Evolutionary conservation across 1,140 invertebrate genomes (phyloP).

Genomic region (Halyomorpha halys): DNA sequence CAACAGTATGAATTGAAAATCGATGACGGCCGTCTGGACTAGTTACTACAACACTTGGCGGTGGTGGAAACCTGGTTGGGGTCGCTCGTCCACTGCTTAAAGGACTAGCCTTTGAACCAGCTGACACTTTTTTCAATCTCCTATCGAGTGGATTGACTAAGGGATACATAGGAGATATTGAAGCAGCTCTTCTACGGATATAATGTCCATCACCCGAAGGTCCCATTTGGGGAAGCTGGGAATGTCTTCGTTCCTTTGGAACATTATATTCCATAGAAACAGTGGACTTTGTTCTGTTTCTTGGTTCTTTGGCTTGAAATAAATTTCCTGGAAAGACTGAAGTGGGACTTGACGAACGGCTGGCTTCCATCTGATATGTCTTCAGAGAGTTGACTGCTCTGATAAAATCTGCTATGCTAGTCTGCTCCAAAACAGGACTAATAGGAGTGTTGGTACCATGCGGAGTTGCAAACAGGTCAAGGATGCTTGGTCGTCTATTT

Average conservation of each 20-base stretch:
- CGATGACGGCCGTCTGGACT: not conserved
- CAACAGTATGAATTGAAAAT: not conserved
- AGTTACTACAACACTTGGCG: not conserved
- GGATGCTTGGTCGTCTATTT: not conserved
- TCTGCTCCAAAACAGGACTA: constrained; percentile 53
- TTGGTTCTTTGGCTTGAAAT: not conserved
- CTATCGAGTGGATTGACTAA: not conserved
- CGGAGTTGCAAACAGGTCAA: not conserved
- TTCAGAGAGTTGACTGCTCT: constrained; percentile 54
- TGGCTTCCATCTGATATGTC: not conserved
- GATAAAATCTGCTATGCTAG: constrained; percentile 61
- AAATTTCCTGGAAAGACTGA: not conserved
- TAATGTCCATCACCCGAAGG: not conserved
- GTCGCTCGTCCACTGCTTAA: not conserved
- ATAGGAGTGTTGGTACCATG: constrained; percentile 28
- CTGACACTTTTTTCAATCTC: not conserved
- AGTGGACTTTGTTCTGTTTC: not conserved
- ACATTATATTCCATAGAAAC: not conserved
- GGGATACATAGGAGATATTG: not conserved
- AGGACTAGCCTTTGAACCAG: not conserved
- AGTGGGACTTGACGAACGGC: not conserved
- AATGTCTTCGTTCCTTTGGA: constrained; percentile 3
- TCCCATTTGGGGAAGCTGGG: constrained; percentile 2
- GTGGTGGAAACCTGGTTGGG: not conserved
- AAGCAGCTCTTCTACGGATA: not conserved